These are phyloP conservation scores for Oscheius sp. DNA, from an alignment of 1,140 invertebrate species.

Conservation along the genomic window DNA sequence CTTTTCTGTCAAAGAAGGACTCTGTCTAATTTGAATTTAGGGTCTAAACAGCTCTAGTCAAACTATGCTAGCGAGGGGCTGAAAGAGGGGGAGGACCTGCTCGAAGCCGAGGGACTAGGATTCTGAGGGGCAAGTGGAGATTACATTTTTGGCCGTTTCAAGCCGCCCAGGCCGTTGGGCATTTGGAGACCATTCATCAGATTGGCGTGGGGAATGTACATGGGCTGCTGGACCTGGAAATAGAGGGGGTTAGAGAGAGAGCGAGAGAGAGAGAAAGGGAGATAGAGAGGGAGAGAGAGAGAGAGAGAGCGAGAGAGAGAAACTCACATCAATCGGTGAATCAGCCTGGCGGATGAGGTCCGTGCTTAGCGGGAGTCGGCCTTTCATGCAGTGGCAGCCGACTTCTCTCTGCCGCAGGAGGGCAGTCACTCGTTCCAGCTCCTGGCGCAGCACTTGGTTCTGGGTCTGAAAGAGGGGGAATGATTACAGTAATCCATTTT, in stretches of 20 bases:
- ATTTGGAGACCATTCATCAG: conserved; percentile 7
- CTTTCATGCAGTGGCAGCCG: conserved; percentile 34
- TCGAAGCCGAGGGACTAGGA: not conserved
- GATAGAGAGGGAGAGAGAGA: not conserved
- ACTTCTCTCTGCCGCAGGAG: conserved; percentile 36
- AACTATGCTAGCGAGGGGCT: not conserved
- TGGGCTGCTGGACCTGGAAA: not conserved
- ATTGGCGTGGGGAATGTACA: conserved; percentile 3
- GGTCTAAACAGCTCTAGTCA: not conserved
- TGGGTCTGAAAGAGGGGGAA: conserved; percentile 45
- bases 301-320: not conserved
- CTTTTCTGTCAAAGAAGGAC: not conserved
- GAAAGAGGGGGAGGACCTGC: too few species aligned
- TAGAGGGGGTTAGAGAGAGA: not conserved
- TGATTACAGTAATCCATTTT: too few species aligned
- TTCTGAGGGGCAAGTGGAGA: not conserved
- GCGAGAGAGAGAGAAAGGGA: not conserved
- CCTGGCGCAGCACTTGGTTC: conserved; percentile 39
- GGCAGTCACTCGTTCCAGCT: conserved; percentile 41
- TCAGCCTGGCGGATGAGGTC: not conserved
- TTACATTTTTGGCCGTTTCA: conserved; percentile 21
- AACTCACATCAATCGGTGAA: conserved; percentile 7
- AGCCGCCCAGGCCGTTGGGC: conserved; percentile 1
- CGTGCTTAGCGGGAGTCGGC: conserved; percentile 4
- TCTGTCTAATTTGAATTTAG: not conserved